phyloP scores from a whole-genome alignment of 2,888 invertebrate genomes.

The Harpalus rufipes region DNA sequence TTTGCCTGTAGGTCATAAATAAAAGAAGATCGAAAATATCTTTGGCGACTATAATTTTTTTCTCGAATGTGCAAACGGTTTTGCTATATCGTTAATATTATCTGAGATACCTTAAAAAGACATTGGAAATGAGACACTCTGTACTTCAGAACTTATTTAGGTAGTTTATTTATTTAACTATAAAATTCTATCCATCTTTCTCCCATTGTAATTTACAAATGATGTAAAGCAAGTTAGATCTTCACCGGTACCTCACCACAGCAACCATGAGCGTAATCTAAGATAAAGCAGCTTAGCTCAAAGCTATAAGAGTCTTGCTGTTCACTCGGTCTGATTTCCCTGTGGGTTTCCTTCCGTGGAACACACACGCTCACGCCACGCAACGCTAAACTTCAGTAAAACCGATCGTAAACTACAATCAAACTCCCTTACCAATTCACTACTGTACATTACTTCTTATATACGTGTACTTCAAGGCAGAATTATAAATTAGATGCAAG shows the following conservation, averaged over 20 bases:
- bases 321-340: conserved; percentile 52
- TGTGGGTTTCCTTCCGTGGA: conserved; percentile 23
- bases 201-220: too few species aligned
- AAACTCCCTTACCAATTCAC: conserved; percentile 39
- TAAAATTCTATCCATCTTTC: too few species aligned
- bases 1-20: too few species aligned
- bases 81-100: too few species aligned
- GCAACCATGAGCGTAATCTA: not conserved
- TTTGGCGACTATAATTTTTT: too few species aligned
- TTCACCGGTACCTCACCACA: not conserved
- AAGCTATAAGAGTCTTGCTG: conserved; percentile 12
- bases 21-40: too few species aligned
- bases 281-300: conserved; percentile 1
- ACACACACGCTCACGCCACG: conserved; percentile 10
- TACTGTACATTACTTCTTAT: conserved; percentile 15
- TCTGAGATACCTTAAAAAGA: too few species aligned
- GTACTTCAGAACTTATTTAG: too few species aligned
- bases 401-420: conserved; percentile 49
- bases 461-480: not conserved
- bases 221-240: not conserved
- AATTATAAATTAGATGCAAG: too few species aligned
- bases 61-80: too few species aligned
- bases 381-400: conserved; percentile 28
- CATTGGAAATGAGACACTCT: too few species aligned
- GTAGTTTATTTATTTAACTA: too few species aligned